Conservation (phyloP, 1,140 invertebrate species). For the Brachionus koreanus region DNA sequence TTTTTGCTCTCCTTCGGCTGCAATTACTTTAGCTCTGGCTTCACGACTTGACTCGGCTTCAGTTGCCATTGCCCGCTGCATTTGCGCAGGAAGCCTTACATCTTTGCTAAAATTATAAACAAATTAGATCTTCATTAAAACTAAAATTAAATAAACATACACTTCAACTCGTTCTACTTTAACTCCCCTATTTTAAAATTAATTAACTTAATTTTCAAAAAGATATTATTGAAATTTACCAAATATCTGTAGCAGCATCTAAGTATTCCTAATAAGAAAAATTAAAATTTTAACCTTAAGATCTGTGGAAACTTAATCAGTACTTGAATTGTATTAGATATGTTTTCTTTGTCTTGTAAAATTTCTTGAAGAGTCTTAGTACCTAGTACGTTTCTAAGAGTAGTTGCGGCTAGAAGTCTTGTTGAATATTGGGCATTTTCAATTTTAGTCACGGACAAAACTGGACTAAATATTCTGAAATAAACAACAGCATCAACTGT, state of each 20-base stretch:
- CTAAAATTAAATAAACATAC: not conserved
- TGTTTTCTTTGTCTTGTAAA: constrained; percentile 44
- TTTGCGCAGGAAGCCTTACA: constrained; percentile 49
- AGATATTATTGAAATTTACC: not conserved
- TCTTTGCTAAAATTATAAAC: constrained; percentile 45
- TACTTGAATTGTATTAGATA: constrained; percentile 13
- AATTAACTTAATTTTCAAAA: not conserved
- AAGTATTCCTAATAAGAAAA: constrained; percentile 12
- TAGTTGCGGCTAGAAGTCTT: constrained; percentile 45
- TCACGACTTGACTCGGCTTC: constrained; percentile 54
- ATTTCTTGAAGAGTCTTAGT: constrained; percentile 45
- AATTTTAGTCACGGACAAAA: constrained; percentile 41
- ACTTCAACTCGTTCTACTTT: constrained; percentile 41
- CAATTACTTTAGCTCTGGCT: constrained; percentile 52
- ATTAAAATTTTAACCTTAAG: not conserved
- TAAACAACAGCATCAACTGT: constrained; percentile 35
- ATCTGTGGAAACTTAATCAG: not conserved
- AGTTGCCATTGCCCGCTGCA: constrained; percentile 54
- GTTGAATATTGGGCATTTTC: constrained; percentile 46
- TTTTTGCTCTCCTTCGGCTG: constrained; percentile 44
- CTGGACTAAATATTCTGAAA: constrained; percentile 18
- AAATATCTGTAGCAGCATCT: constrained; percentile 39
- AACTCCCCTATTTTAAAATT: not conserved
- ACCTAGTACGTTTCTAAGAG: constrained; percentile 45
- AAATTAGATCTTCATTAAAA: not conserved